Base-by-base conservation (phyloP, 1,140 invertebrate species). In the Stegodyphus dumicola region DNA sequence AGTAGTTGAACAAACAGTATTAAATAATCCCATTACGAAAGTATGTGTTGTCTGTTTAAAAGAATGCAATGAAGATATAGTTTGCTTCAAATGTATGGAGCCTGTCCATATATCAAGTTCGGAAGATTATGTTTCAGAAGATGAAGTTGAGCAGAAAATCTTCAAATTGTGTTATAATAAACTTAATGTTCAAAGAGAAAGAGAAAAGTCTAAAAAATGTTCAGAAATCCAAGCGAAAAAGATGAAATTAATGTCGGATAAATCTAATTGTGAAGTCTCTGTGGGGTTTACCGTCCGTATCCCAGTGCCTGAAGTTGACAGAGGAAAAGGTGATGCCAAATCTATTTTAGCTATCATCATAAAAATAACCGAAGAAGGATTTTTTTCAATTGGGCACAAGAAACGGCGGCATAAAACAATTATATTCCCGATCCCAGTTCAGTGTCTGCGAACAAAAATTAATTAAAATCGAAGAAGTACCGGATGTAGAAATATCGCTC, bases 381-480 rank as follows among this genome's bases (percentile, higher is more conserved):
- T 77, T 77, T n/a, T 77, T 56, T 18, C 60, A 60, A 77, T 6
- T 77, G 53, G 74, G 56, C 74, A 77, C 74, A 77, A 77, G 74
- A 77, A 77, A 33, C 74, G 74, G 60, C 60, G 54, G 54, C 18
- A 56, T 77, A 77, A 77, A 77, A 77, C 74, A 77, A 49, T 65
- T 77, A 77, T 77, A 77, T 77, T 77, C 60, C 74, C 53, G 74
- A 77, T 77, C 74, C 74, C 74, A 77, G 74, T 77, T 85, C 83
- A 85, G 83, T 71, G 66, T 85, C 83, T 77, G 83, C 53, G 83
- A 85, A 77, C 83, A 85, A 85, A 78, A 86, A 78, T 79, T 86
- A 86, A 78, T 79, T 78, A 78, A 78, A 78, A 86, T 86, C 77
- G 84, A 86, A 86, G 84, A 86, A 86, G 84, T 86, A 79, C 75